Percentiles rank a stretch among this genome's conserved stretches.
These are phyloP conservation scores for Eudyptes chrysolophus DNA, from an alignment of 2,113 vertebrate species.

Conservation along the genomic window DNA sequence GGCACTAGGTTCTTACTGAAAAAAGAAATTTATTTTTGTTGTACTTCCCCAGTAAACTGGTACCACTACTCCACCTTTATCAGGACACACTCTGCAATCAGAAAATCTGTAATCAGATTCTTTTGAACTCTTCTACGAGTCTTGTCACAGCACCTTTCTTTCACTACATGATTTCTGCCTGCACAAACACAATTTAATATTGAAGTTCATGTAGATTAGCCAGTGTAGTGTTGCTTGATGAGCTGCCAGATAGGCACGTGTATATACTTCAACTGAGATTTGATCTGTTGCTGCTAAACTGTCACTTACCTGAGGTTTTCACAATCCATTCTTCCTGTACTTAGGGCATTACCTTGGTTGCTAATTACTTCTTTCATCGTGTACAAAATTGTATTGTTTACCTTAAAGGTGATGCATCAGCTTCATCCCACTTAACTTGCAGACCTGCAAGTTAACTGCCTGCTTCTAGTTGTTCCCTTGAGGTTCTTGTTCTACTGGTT, in stretches of 20 bases:
- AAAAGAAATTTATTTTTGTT: background rate
- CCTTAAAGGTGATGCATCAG: slow-evolving; percentile 41
- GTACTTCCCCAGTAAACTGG: background rate
- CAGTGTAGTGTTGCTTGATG: slow-evolving; percentile 19
- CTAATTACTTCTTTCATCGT: slow-evolving; percentile 58
- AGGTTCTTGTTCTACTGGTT: slow-evolving; percentile 43
- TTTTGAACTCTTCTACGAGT: slow-evolving; percentile 11
- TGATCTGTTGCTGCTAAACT: slow-evolving; percentile 46
- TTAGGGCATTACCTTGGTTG: slow-evolving; percentile 16
- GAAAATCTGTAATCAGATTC: slow-evolving; percentile 32
- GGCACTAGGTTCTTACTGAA: background rate
- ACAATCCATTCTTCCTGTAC: slow-evolving; percentile 39
- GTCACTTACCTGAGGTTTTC: slow-evolving; percentile 56
- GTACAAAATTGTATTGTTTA: slow-evolving; percentile 61
- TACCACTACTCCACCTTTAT: background rate
- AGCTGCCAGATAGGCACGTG: slow-evolving; percentile 32
- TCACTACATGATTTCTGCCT: background rate
- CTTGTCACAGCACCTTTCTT: slow-evolving; percentile 15
- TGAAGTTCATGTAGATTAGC: slow-evolving; percentile 28
- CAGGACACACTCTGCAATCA: background rate
- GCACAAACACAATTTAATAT: slow-evolving; percentile 31
- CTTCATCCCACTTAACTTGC: slow-evolving; percentile 20
- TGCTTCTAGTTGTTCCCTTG: background rate
- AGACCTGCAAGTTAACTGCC: slow-evolving; percentile 51
- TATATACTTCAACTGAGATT: slow-evolving; percentile 6